Base-by-base conservation (phyloP, 1,140 invertebrate genomes). In the Lordiphosa collinella region DNA sequence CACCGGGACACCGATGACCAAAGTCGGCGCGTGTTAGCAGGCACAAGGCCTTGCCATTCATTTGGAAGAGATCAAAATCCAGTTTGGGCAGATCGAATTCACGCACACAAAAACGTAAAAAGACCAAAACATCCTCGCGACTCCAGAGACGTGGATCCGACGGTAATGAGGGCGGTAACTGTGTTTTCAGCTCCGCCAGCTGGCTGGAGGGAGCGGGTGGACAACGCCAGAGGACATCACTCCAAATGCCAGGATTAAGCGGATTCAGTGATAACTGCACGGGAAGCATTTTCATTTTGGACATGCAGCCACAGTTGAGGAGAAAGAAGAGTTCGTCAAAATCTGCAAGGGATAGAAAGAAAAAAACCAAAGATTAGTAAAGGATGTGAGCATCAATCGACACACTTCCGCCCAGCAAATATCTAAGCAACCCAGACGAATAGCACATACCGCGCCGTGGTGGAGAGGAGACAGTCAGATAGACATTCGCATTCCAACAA, bases 31-130 rank as follows among this genome's bases (percentile, higher is more conserved):
- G 95, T 12, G 95, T 97, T 51, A 98, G 90, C 32, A 99, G 90
- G 87, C 96, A 97, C 50, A 98, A 89, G 0, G 96, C 97, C 90
- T 98, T 98, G 93, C 97, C 97, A 89, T 99, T 99, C 96, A 99
- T 98, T 91, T 97, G 96, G 89, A 99, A 98, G 90, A 96, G 93
- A 78, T 98, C 96, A 92, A 96, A 94, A 86, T 98, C 95, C 76
- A 98, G 95, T 53, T 94, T 92, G 11, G 96, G 96, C 49, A 99
- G 90, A 84, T 98, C 96, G 87, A 97, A 98, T 90, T 98, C 97
- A 36, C 95, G 91, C 88, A 97, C 95, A 59, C 96, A 96, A 94
- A 97, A 98, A 70, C 95, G 93, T 22, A 99, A 90, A 90, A 98
- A 98, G 13, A 94, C 91, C 8, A 92, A 90, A 1, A 98, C 97